Evolutionary conservation across 2,888 invertebrate species (phyloP).

Genomic region (Operophtera brumata): DNA sequence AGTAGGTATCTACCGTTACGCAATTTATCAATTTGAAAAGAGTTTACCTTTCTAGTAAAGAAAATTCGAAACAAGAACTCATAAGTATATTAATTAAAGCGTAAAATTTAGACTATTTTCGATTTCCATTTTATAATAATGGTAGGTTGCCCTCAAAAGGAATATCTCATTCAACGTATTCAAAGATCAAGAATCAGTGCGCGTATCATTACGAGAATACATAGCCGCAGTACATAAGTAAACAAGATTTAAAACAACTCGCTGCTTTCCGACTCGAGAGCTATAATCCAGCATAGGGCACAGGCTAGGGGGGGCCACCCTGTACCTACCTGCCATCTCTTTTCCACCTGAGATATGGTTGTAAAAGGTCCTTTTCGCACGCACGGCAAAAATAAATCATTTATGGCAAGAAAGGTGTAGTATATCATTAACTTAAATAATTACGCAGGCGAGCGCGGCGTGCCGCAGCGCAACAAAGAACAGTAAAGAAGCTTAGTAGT

Average conservation of each 20-base stretch:
- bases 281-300: conserved; percentile 41
- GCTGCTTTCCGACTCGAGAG: conserved; percentile 37
- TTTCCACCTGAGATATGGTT: conserved; percentile 25
- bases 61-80: too few relatives aligned
- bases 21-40: too few relatives aligned
- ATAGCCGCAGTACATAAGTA: conserved; percentile 54
- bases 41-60: too few relatives aligned
- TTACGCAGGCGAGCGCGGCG: conserved; percentile 59
- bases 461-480: background rate
- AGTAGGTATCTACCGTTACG: too few relatives aligned
- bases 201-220: conserved; percentile 34
- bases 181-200: conserved; percentile 26
- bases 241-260: conserved; percentile 65
- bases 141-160: conserved; percentile 9
- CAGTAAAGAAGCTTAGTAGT: too few relatives aligned
- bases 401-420: conserved; percentile 68
- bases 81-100: too few relatives aligned
- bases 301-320: conserved; percentile 63
- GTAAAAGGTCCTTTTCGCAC: conserved; percentile 42
- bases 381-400: conserved; percentile 62
- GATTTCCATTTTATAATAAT: conserved; percentile 4
- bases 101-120: background rate
- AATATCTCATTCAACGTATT: conserved; percentile 6
- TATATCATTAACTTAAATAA: conserved; percentile 79
- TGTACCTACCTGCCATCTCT: conserved; percentile 33